Evolutionary conservation across 2,888 invertebrate genomes (phyloP).

Genomic region (Exocentrus adspersus): DNA sequence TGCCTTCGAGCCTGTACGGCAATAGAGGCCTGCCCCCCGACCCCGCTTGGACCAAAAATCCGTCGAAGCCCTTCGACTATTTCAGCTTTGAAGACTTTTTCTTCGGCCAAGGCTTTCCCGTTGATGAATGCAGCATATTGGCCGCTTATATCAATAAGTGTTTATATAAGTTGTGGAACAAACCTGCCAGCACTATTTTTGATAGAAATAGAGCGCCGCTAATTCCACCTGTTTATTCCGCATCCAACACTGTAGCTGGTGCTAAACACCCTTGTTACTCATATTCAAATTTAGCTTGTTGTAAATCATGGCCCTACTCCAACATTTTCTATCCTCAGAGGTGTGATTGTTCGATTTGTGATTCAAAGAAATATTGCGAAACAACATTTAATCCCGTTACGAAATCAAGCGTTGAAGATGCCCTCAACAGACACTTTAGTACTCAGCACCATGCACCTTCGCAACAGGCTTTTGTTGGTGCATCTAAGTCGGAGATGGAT

Average conservation of each 20-base stretch:
- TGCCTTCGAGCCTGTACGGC: conserved; percentile 9
- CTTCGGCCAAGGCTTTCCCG: background rate
- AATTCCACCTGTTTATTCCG: too few species aligned
- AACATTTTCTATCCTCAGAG: too few species aligned
- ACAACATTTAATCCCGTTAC: background rate
- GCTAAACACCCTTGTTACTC: background rate
- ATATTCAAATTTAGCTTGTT: background rate
- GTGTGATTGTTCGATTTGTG: too few species aligned
- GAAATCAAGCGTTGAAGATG: background rate
- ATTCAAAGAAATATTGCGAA: too few species aligned
- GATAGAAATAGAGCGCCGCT: too few species aligned
- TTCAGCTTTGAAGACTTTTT: background rate
- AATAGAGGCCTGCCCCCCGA: conserved; percentile 5
- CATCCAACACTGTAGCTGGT: too few species aligned
- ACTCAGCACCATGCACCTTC: background rate
- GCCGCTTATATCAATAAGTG: too few species aligned
- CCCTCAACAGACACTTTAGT: background rate
- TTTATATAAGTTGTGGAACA: background rate
- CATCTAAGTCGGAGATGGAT: background rate
- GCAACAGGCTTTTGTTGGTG: too few species aligned
- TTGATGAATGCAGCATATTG: background rate
- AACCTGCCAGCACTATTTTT: too few species aligned
- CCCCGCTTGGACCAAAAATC: background rate
- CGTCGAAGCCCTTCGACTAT: background rate
- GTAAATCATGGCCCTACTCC: background rate